Evolutionary conservation across 2,797 vertebrate genomes (phyloP).

Genomic region (Myotis pilosus): DNA sequence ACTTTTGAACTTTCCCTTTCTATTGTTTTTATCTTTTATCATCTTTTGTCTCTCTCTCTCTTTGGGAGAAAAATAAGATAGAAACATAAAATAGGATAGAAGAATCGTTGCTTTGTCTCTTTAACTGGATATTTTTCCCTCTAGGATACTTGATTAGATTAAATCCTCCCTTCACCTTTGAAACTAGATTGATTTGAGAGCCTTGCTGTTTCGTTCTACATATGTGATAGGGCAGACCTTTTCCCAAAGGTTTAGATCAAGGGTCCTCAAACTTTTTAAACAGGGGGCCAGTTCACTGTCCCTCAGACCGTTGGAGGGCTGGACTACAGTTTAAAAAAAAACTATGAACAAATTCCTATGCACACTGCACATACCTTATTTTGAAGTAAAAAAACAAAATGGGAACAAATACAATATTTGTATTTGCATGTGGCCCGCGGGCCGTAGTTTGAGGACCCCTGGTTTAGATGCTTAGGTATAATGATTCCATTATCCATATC

Average conservation of each 20-base stretch:
- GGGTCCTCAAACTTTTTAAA: no score
- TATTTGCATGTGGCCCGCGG: no score
- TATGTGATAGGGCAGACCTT: not conserved
- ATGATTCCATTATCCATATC: not conserved
- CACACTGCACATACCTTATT: no score
- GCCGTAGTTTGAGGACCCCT: no score
- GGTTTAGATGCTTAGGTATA: not conserved
- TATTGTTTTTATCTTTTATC: not conserved
- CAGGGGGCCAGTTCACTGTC: no score
- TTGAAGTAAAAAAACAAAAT: no score
- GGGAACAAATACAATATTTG: no score
- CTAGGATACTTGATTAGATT: not conserved
- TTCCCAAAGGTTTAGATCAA: not conserved
- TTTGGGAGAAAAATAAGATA: not conserved
- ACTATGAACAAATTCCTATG: no score
- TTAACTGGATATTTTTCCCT: not conserved
- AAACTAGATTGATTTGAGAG: not conserved
- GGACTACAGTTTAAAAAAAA: no score
- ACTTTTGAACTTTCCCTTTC: not conserved
- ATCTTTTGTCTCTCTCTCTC: not conserved
- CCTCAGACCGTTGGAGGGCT: no score
- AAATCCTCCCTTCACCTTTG: not conserved
- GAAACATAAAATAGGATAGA: not conserved
- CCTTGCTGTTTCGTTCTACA: not conserved
- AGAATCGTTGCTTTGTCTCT: not conserved